phyloP scores from a whole-genome alignment of 2,113 vertebrate species.

The Neogale vison region DNA sequence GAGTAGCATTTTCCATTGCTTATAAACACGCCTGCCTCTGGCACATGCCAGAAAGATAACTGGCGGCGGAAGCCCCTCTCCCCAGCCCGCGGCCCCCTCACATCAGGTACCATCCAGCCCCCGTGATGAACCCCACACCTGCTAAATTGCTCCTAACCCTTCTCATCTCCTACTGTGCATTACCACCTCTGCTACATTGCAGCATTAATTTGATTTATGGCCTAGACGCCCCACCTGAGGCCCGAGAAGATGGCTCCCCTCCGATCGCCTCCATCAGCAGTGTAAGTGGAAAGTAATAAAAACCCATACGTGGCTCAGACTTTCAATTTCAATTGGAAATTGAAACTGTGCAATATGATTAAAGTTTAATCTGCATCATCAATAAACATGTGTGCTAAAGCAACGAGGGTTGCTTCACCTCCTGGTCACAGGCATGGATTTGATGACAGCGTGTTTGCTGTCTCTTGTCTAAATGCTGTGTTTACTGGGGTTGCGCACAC shows the following conservation, averaged over 20 bases:
- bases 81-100: neutral
- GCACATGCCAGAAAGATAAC: neutral
- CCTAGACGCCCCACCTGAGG: slow-evolving; percentile 60
- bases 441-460: neutral
- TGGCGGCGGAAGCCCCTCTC: neutral
- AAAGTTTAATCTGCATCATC: slow-evolving; percentile 81
- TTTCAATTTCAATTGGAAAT: slow-evolving; percentile 81
- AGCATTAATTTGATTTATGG: slow-evolving; percentile 69
- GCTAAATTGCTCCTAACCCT: slow-evolving; percentile 35
- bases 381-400: slow-evolving; percentile 74
- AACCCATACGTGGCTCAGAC: slow-evolving; percentile 58
- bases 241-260: slow-evolving; percentile 62
- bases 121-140: neutral
- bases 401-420: neutral
- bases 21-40: neutral
- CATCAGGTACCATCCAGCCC: neutral
- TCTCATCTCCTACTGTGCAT: neutral
- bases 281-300: slow-evolving; percentile 79
- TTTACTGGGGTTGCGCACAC: neutral
- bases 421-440: slow-evolving; percentile 2
- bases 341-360: slow-evolving; percentile 79
- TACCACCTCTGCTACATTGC: neutral
- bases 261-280: slow-evolving; percentile 62
- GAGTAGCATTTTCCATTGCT: slow-evolving; percentile 1
- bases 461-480: neutral